These are phyloP conservation scores for Metellina segmentata DNA, from an alignment of 2,888 invertebrate species.

Conservation along the genomic window DNA sequence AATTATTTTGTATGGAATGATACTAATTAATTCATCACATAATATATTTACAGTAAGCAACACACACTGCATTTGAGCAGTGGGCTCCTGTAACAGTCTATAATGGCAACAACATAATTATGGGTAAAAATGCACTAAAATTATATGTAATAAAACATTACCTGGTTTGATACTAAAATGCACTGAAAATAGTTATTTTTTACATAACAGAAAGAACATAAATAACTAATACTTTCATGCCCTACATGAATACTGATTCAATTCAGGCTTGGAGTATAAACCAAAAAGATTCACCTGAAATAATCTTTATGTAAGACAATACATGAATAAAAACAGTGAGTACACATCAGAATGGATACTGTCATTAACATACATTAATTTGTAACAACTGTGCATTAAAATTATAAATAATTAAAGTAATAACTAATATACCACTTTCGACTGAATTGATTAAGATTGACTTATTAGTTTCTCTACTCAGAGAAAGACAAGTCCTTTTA, in stretches of 20 bases:
- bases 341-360: background rate
- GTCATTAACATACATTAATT: background rate
- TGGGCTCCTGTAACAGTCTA: conserved; percentile 4
- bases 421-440: background rate
- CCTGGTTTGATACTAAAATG: background rate
- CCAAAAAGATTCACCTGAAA: background rate
- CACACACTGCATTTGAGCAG: conserved; percentile 23
- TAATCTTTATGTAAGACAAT: background rate
- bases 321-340: background rate
- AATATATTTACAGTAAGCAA: conserved; percentile 4
- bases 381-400: background rate
- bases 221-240: background rate
- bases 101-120: conserved; percentile 4
- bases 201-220: background rate
- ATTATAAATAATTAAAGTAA: background rate
- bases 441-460: background rate
- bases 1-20: too few relatives aligned
- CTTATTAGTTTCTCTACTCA: conserved; percentile 5
- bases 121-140: background rate
- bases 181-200: too few relatives aligned
- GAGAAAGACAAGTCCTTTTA: conserved; percentile 23
- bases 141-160: background rate
- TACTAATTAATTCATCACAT: background rate
- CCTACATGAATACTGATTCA: background rate
- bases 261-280: background rate